Percentiles rank a stretch among this genome's conserved stretches.
phyloP scores from a whole-genome alignment of 2,888 invertebrate species.

The Suillia variegata region DNA sequence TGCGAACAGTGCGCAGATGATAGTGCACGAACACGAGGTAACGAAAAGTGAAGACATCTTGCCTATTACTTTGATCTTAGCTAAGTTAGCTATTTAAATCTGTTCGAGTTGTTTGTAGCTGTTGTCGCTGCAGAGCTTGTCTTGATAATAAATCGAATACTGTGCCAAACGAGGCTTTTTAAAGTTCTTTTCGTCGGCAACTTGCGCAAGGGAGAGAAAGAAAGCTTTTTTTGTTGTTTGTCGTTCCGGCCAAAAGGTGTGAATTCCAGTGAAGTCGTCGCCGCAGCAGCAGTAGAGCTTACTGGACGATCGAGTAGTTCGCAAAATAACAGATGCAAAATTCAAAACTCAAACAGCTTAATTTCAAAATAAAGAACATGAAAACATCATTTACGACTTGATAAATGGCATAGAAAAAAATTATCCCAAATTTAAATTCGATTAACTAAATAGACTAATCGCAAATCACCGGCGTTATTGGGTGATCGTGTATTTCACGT shows the following conservation, averaged over 20 bases:
- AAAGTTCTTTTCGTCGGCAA: conserved; percentile 30
- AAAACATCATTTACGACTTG: too few species aligned
- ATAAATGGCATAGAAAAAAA: too few species aligned
- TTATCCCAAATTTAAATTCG: too few species aligned
- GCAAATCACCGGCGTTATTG: too few species aligned
- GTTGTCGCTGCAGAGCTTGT: conserved; percentile 37
- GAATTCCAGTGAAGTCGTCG: conserved; percentile 12
- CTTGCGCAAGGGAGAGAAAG: conserved; percentile 3
- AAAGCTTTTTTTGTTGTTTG: conserved; percentile 21
- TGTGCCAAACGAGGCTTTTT: conserved; percentile 35
- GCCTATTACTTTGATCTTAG: conserved; percentile 19
- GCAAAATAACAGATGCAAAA: too few species aligned
- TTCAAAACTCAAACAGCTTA: too few species aligned
- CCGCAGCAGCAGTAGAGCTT: too few species aligned
- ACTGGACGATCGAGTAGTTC: too few species aligned
- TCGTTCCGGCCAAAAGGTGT: conserved; percentile 8
- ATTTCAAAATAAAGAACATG: too few species aligned
- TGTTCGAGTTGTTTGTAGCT: conserved; percentile 23
- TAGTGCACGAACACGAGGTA: conserved; percentile 35
- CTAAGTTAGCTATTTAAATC: conserved; percentile 8
- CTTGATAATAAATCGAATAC: conserved; percentile 41
- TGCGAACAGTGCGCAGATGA: conserved; percentile 16
- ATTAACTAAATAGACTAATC: too few species aligned
- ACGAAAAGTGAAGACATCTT: conserved; percentile 41
- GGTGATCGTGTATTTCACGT: too few species aligned